phyloP scores from a whole-genome alignment of 1,140 invertebrate species.

The Druon quercuslanigerum region DNA sequence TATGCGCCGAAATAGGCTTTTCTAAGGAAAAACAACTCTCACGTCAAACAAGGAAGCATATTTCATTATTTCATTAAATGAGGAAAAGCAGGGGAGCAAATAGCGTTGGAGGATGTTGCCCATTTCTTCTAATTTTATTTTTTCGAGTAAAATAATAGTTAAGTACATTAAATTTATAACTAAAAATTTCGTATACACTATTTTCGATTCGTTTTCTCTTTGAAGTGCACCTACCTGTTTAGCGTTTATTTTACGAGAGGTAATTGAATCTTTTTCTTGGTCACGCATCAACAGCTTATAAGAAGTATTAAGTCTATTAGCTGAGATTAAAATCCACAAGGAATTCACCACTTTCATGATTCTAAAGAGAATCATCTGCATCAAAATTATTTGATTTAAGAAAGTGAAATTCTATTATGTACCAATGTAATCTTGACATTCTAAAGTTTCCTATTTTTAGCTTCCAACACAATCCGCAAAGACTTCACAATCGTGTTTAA shows the following conservation, averaged over 20 bases:
- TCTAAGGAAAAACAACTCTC: slow-evolving; percentile 5
- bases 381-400: background rate
- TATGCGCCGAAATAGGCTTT: background rate
- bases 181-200: no score
- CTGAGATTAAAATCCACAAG: slow-evolving; percentile 13
- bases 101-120: slow-evolving; percentile 5
- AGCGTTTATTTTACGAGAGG: background rate
- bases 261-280: background rate
- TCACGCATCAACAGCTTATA: background rate
- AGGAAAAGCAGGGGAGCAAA: background rate
- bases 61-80: background rate
- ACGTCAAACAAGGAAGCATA: background rate
- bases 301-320: slow-evolving; percentile 6
- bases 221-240: background rate
- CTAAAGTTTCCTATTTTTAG: no score
- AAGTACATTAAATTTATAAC: background rate
- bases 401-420: background rate
- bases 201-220: background rate
- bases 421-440: no score
- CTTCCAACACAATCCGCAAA: background rate
- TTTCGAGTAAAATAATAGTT: background rate
- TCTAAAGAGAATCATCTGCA: slow-evolving; percentile 2
- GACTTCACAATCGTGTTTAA: background rate
- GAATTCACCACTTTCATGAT: slow-evolving; percentile 14
- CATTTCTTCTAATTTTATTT: background rate